Conservation (phyloP, 2,797 vertebrate genomes). For the Typhlichthys eigenmanni region DNA sequence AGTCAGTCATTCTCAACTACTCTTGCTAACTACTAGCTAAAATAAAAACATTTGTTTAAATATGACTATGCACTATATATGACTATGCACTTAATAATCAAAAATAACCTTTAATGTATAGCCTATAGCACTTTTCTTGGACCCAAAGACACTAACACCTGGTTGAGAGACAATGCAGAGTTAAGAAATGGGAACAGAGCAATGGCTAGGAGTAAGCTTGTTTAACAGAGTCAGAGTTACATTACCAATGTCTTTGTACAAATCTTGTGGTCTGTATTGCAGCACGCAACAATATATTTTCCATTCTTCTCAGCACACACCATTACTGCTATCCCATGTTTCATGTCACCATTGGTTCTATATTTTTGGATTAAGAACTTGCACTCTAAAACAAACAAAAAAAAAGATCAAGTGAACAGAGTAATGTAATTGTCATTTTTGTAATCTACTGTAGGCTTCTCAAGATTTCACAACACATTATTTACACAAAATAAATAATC, state of each 20-base stretch:
- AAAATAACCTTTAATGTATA: too few relatives aligned
- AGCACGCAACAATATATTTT: conserved; percentile 33
- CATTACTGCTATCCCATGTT: conserved; percentile 1
- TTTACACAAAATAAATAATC: too few relatives aligned
- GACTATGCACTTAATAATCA: background rate
- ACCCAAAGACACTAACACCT: too few relatives aligned
- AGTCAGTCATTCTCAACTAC: too few relatives aligned
- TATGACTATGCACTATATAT: background rate
- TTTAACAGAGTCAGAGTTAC: too few relatives aligned
- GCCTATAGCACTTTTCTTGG: too few relatives aligned
- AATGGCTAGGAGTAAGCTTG: too few relatives aligned
- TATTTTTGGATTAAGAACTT: conserved; percentile 31
- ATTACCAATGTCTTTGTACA: conserved; percentile 37
- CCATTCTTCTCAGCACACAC: background rate
- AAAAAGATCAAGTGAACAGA: background rate
- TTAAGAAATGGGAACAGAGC: too few relatives aligned
- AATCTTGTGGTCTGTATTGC: background rate
- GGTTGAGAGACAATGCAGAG: too few relatives aligned
- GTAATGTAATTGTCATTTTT: too few relatives aligned
- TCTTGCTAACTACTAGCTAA: background rate
- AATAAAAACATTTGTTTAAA: background rate
- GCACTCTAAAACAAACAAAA: conserved; percentile 22
- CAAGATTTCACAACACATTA: too few relatives aligned
- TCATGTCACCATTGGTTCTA: rapidly evolving
- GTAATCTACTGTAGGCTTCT: too few relatives aligned